These are phyloP conservation scores for Himalopsyche kuldschensis DNA, from an alignment of 2,888 invertebrate genomes.

Conservation along the genomic window DNA sequence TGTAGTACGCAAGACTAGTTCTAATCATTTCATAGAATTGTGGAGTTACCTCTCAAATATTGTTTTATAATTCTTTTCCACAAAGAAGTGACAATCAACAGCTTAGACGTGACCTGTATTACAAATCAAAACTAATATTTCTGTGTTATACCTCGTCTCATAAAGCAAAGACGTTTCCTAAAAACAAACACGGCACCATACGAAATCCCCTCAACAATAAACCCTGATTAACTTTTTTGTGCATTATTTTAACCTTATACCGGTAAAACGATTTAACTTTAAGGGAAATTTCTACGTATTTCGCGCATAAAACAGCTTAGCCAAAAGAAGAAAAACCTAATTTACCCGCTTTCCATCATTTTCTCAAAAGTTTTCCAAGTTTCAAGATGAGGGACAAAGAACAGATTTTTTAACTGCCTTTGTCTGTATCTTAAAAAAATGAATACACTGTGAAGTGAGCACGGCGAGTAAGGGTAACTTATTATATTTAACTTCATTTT, in stretches of 20 bases:
- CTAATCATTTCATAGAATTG: no score
- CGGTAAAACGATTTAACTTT: neutral
- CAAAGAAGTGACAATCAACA: no score
- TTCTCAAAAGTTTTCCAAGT: constrained; percentile 1
- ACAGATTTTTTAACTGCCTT: neutral
- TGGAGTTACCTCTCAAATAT: no score
- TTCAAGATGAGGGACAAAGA: neutral
- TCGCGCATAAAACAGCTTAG: constrained; percentile 9
- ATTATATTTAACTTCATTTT: neutral
- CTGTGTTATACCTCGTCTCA: no score
- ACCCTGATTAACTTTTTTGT: neutral
- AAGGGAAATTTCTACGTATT: neutral
- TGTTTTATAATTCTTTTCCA: no score
- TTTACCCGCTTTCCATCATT: constrained; percentile 3
- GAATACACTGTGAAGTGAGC: neutral
- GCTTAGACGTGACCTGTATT: no score
- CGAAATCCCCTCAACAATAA: neutral
- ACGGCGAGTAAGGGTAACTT: neutral
- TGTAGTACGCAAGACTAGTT: no score
- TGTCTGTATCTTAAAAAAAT: neutral
- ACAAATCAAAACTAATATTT: no score
- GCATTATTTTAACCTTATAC: neutral
- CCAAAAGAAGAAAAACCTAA: constrained; percentile 1
- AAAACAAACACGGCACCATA: neutral
- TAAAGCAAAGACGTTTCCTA: no score